phyloP scores from a whole-genome alignment of 2,113 vertebrate genomes.

The Corythornis vintsioides region DNA sequence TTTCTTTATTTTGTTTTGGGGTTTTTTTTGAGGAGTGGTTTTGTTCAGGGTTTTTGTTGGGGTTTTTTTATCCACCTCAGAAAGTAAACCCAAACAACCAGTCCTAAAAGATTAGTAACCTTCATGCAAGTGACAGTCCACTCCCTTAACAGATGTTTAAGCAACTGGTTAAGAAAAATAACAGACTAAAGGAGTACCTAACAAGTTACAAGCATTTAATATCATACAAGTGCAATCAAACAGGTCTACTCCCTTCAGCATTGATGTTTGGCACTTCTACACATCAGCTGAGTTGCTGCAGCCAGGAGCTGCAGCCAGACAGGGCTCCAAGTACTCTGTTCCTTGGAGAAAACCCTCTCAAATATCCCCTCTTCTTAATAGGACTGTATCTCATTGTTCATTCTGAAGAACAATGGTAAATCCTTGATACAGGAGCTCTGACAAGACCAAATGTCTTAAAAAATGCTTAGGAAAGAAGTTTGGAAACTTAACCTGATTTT shows the following conservation, averaged over 20 bases:
- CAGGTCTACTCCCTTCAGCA: background rate
- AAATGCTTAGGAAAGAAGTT: background rate
- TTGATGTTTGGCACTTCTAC: background rate
- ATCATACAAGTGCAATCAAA: background rate
- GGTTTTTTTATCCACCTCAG: background rate
- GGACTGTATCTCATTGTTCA: background rate
- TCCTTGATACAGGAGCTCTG: background rate
- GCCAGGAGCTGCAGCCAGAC: background rate
- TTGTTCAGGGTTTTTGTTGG: background rate
- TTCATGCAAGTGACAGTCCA: background rate
- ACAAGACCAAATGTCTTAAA: background rate
- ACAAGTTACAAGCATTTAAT: background rate
- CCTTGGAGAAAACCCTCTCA: background rate
- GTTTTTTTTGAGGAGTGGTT: background rate
- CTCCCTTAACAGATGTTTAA: background rate
- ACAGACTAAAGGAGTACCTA: background rate
- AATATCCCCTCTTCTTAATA: background rate
- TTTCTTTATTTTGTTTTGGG: background rate
- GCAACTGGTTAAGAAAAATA: background rate
- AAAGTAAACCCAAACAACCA: background rate
- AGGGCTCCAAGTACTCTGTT: background rate
- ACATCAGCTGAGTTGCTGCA: background rate
- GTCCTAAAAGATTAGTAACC: background rate
- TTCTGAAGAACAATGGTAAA: background rate
- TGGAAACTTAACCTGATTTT: background rate